Percentiles rank a stretch among this genome's conserved stretches.
phyloP scores from a whole-genome alignment of 2,888 invertebrate genomes.

The Trisateles emortualis region DNA sequence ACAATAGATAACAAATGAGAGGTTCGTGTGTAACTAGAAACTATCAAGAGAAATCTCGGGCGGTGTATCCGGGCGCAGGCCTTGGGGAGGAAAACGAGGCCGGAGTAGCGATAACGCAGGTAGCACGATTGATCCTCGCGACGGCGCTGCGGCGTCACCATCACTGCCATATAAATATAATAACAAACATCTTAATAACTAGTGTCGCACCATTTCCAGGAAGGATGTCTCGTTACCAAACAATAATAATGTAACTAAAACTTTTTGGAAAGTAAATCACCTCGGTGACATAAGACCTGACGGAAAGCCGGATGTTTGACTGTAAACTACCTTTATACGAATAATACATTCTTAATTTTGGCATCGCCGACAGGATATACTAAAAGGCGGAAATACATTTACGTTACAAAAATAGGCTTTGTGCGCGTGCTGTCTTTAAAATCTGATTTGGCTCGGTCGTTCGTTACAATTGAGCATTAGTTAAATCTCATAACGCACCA shows the following conservation, averaged over 20 bases:
- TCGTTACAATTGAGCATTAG: constrained; percentile 58
- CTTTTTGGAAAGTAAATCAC: constrained; percentile 41
- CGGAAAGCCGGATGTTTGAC: constrained; percentile 82
- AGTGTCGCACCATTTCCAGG: constrained; percentile 28
- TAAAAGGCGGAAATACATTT: constrained; percentile 71
- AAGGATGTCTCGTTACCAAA: constrained; percentile 27
- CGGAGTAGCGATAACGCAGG: constrained; percentile 62
- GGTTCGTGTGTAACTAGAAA: constrained; percentile 69
- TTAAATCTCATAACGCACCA: constrained; percentile 63
- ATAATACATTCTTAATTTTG: constrained; percentile 70
- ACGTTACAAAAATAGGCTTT: constrained; percentile 62
- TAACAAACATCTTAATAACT: constrained; percentile 14
- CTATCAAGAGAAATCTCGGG: constrained; percentile 76
- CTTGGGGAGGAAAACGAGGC: constrained; percentile 75
- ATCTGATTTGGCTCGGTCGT: constrained; percentile 66
- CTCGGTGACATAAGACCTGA: constrained; percentile 53
- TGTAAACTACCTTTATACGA: constrained; percentile 74
- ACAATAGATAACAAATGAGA: constrained; percentile 59
- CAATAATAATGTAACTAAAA: constrained; percentile 33
- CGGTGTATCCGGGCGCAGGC: constrained; percentile 71
- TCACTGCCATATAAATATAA: constrained; percentile 24
- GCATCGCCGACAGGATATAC: constrained; percentile 69
- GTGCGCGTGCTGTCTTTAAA: constrained; percentile 54
- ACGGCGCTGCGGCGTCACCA: background rate
- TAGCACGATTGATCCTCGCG: constrained; percentile 44